A percentile compares a stretch with the other conserved stretches of the same genome.
These are phyloP conservation scores for Esox niger DNA, from an alignment of 2,113 vertebrate species.

Conservation along the genomic window DNA sequence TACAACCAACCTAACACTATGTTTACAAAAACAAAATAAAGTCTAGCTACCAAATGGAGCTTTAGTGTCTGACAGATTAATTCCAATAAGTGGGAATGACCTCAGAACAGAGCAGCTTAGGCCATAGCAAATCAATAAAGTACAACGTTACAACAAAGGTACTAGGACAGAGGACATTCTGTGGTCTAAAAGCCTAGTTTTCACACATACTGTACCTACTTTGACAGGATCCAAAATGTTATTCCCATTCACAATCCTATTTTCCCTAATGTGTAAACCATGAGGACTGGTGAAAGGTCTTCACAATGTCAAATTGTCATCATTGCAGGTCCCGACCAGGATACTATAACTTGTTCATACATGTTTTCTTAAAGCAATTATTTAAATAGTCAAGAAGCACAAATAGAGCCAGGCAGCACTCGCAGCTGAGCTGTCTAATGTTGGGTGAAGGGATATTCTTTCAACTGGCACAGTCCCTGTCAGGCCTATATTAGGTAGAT, in stretches of 20 bases:
- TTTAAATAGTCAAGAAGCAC: slow-evolving; percentile 31
- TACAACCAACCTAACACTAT: not conserved
- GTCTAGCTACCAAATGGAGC: not conserved
- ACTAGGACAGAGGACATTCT: not conserved
- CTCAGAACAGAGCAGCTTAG: not conserved
- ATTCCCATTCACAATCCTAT: too few relatives aligned
- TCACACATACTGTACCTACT: not conserved
- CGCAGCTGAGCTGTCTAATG: slow-evolving; percentile 41
- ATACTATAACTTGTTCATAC: too few relatives aligned
- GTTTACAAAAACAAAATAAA: not conserved
- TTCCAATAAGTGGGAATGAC: slow-evolving; percentile 5
- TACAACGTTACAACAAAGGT: not conserved
- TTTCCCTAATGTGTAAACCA: too few relatives aligned
- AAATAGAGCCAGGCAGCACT: slow-evolving; percentile 5
- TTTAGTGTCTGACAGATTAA: not conserved
- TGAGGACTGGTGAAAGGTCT: too few relatives aligned
- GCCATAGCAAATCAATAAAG: slow-evolving; percentile 4
- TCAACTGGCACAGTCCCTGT: slow-evolving; percentile 14
- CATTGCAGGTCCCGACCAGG: too few relatives aligned
- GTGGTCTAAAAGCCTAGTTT: not conserved
- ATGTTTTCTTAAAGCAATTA: not conserved
- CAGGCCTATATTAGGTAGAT: slow-evolving; percentile 29
- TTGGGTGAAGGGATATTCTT: slow-evolving; percentile 40
- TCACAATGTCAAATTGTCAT: too few relatives aligned
- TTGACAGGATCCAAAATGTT: too few relatives aligned